phyloP scores from a whole-genome alignment of 2,797 vertebrate species.

The Mastacembelus armatus region DNA sequence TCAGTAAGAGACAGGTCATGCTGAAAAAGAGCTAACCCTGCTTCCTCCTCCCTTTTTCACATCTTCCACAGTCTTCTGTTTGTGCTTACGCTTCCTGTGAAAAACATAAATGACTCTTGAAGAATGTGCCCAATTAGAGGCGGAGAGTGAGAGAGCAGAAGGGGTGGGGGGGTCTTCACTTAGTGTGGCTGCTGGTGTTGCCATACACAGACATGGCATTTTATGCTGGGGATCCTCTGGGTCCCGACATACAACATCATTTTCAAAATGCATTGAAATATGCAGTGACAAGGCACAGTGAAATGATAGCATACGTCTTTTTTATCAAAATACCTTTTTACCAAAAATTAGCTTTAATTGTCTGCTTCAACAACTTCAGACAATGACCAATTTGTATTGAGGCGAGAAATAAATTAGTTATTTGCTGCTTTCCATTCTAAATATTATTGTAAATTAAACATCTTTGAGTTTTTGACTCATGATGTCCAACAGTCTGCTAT shows the following conservation, averaged over 20 bases:
- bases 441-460: too few relatives aligned
- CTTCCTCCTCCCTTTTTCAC: constrained; percentile 20
- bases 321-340: neutral
- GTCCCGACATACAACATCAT: neutral
- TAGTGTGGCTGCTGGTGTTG: constrained; percentile 17
- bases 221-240: constrained; percentile 15
- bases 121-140: constrained; percentile 75
- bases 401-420: too few relatives aligned
- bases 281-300: neutral
- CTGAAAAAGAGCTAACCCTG: constrained; percentile 32
- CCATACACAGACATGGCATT: too few relatives aligned
- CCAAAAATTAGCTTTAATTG: neutral
- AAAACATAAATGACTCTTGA: constrained; percentile 74
- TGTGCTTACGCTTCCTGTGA: constrained; percentile 74
- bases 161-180: neutral
- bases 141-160: neutral
- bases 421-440: too few relatives aligned
- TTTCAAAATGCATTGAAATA: constrained; percentile 13
- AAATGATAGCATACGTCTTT: neutral
- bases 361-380: neutral
- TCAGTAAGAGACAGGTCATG: constrained; percentile 54
- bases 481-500: too few relatives aligned
- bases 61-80: constrained; percentile 60
- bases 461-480: too few relatives aligned
- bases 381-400: neutral